phyloP scores from a whole-genome alignment of 2,888 invertebrate species.

The Ophonus ardosiacus region DNA sequence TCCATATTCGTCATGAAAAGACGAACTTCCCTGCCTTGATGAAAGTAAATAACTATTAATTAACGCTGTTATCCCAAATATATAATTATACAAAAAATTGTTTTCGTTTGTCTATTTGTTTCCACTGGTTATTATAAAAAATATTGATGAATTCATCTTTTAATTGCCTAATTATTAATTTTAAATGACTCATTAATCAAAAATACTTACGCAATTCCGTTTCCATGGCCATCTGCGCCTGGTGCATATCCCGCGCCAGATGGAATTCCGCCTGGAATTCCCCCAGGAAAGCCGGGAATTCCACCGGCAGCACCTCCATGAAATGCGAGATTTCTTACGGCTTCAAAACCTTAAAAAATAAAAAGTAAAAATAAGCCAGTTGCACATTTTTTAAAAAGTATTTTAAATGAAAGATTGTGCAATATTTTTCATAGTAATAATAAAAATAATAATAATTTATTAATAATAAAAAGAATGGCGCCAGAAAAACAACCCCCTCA shows the following conservation, averaged over 20 bases:
- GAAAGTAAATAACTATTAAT: no score
- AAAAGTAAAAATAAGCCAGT: no score
- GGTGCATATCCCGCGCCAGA: constrained; percentile 52
- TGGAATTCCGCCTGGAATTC: constrained; percentile 36
- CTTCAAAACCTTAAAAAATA: constrained; percentile 34
- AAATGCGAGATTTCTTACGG: constrained; percentile 20
- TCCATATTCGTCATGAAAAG: no score
- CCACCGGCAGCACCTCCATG: constrained; percentile 38
- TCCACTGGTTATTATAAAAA: neutral
- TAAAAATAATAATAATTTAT: neutral
- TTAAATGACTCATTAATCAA: neutral
- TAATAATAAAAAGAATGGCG: no score
- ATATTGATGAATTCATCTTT: neutral
- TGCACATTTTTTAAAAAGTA: no score
- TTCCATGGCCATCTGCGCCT: constrained; percentile 62
- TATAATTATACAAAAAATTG: no score
- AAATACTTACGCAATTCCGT: constrained; percentile 60
- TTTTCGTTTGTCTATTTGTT: neutral
- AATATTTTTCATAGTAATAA: neutral
- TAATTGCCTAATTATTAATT: neutral
- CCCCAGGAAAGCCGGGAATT: constrained; percentile 63
- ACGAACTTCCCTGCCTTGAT: no score
- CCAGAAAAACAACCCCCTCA: no score
- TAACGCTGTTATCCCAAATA: neutral
- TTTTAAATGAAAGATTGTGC: no score